These are phyloP conservation scores for Conistra vaccinii DNA, from an alignment of 2,888 invertebrate genomes.

Conservation along the genomic window DNA sequence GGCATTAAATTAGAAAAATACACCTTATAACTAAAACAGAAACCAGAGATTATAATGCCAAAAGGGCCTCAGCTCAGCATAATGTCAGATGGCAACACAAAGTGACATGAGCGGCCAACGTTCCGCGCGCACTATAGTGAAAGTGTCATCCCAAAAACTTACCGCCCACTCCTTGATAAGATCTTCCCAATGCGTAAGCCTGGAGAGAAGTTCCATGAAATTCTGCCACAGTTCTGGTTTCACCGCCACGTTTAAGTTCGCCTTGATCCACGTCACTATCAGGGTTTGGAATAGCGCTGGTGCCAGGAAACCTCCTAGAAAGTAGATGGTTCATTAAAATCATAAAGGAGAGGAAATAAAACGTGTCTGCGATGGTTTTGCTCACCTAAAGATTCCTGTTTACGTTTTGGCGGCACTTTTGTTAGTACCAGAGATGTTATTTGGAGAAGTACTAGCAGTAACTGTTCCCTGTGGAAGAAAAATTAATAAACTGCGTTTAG, in stretches of 20 bases:
- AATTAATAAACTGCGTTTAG: too few relatives aligned
- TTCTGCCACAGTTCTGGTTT: constrained; percentile 98
- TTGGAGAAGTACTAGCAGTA: constrained; percentile 96
- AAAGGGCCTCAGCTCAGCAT: too few relatives aligned
- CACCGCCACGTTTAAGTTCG: constrained; percentile 98
- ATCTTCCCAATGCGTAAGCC: constrained; percentile 98
- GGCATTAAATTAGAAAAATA: too few relatives aligned
- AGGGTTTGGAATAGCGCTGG: constrained; percentile 97
- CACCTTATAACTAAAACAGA: too few relatives aligned
- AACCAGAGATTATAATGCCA: too few relatives aligned
- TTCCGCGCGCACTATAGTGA: too few relatives aligned
- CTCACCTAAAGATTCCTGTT: constrained; percentile 93
- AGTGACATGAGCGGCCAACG: too few relatives aligned
- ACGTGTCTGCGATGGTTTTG: constrained; percentile 18
- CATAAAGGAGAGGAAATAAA: neutral
- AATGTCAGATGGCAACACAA: too few relatives aligned
- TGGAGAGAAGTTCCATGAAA: constrained; percentile 96
- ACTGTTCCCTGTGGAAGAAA: constrained; percentile 93
- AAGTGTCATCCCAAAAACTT: constrained; percentile 75
- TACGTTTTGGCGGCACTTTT: constrained; percentile 94
- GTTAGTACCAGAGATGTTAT: constrained; percentile 97
- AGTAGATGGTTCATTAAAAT: constrained; percentile 21
- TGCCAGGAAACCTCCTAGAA: constrained; percentile 94
- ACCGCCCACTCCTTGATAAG: constrained; percentile 98
- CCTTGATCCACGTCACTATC: constrained; percentile 99